phyloP scores from a whole-genome alignment of 2,113 vertebrate genomes.

The Tamias sibiricus region DNA sequence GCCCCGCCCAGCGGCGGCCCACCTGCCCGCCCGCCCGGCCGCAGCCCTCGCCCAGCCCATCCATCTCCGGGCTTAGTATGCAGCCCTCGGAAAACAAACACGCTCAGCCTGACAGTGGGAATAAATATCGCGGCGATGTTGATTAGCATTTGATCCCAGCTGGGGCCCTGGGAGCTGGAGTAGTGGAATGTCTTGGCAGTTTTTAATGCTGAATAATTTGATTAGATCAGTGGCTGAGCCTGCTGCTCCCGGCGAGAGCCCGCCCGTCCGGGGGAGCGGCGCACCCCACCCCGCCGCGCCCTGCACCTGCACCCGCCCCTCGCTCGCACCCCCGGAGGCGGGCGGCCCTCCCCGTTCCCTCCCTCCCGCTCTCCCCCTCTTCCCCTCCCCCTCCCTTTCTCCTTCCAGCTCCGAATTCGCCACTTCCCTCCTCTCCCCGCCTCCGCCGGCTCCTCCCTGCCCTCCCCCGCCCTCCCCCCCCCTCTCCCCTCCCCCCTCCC shows the following conservation, averaged over 20 bases:
- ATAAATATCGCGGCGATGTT: constrained; percentile 87
- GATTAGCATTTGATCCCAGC: constrained; percentile 91
- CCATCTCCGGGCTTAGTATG: constrained; percentile 83
- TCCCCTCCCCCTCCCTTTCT: too few species aligned
- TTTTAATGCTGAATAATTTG: constrained; percentile 91
- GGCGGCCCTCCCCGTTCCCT: too few species aligned
- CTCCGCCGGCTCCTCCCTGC: rapidly evolving
- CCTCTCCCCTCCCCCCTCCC: rapidly evolving
- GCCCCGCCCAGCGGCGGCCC: constrained; percentile 10
- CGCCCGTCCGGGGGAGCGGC: too few species aligned
- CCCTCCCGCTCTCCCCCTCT: too few species aligned
- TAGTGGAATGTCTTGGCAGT: constrained; percentile 89
- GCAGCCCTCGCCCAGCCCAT: constrained; percentile 53
- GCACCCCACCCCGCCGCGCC: constrained; percentile 85
- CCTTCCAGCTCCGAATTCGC: too few species aligned
- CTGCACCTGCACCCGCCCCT: background rate
- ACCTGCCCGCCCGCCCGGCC: constrained; percentile 11
- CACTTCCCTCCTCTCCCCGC: rapidly evolving
- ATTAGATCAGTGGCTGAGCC: constrained; percentile 89
- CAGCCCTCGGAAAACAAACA: constrained; percentile 88
- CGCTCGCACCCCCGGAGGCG: too few species aligned
- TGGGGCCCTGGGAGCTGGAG: constrained; percentile 87
- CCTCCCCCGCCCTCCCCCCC: rapidly evolving
- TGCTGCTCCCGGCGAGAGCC: constrained; percentile 87
- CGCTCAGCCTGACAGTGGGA: constrained; percentile 87